These are phyloP conservation scores for Drosophila emarginata DNA, from an alignment of 2,888 invertebrate genomes.

Conservation along the genomic window DNA sequence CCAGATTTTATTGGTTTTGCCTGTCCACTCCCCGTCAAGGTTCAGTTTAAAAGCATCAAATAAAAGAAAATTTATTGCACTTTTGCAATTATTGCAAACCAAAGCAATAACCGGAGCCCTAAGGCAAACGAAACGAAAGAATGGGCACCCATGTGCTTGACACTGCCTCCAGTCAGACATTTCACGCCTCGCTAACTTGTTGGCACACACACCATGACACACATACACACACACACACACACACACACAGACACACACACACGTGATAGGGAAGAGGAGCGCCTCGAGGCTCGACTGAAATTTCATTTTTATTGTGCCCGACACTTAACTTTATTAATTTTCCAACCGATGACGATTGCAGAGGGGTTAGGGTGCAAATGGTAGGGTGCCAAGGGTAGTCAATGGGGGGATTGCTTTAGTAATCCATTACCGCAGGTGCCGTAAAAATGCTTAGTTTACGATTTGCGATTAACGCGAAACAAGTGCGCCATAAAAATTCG, in stretches of 20 bases:
- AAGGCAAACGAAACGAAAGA: conserved; percentile 1
- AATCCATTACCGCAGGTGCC: conserved; percentile 78
- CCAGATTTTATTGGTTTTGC: conserved; percentile 16
- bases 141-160: conserved; percentile 50
- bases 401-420: conserved; percentile 36
- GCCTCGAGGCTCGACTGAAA: conserved; percentile 45
- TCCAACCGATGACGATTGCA: conserved; percentile 64
- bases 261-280: background rate
- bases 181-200: conserved; percentile 69
- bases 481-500: conserved; percentile 71
- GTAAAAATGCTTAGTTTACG: conserved; percentile 78
- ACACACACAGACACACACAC: conserved; percentile 16
- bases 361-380: background rate
- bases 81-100: conserved; percentile 74
- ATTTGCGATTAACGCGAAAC: conserved; percentile 77
- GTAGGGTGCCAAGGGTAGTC: background rate
- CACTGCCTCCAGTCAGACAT: conserved; percentile 48
- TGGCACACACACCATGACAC: conserved; percentile 17
- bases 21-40: background rate
- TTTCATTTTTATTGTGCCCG: conserved; percentile 73
- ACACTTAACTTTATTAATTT: conserved; percentile 78
- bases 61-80: conserved; percentile 70
- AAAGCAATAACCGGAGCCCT: conserved; percentile 57
- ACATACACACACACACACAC: conserved; percentile 14
- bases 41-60: conserved; percentile 52